Evolutionary conservation across 2,888 invertebrate genomes (phyloP), one percentile per base, ranked within the genome.

Genomic region (Caenorhabditis afra): DNA sequence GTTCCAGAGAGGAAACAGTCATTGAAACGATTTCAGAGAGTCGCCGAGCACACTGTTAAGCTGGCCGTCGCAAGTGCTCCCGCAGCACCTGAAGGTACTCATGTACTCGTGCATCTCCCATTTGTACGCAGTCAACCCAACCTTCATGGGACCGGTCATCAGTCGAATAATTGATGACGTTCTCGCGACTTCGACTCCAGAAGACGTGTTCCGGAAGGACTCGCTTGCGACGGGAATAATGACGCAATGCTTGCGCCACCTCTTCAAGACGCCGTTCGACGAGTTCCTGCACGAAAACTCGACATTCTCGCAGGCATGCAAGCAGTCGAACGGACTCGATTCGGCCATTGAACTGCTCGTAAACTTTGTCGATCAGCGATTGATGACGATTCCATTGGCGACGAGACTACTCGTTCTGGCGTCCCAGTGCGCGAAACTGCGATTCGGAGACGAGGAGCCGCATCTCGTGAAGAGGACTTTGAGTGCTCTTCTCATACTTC

Each of bases 191-290:
- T 74, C 81, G 1, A 70, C 77, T 4, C 44, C 77, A 11, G 79
- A 81, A 75, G 79, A 70, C 53, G 75, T 81, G 22, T 76, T 83
- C 18, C 79, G 83, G 18, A 81, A 81, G 44, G 83, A 83, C 41
- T 83, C 83, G 2, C 45, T 83, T 10, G 81, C 79, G 12, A 83
- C 83, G 3, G 76, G 75, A 29, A 59, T 83, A 20, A 61, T 83
- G 2, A 77, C 81, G 4, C 83, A 83, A 62, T 68, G 68, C 23
- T 65, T 83, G 3, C 70, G 81, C 11, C 67, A 75, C 41, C 35
- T 75, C 1, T 73, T 79, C 65, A 79, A 79, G 45, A 75, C 79
- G 0, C 70, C 67, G 12, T 73, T 79, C 45, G 79, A 79, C 39
- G 75, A 79, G 23, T 79, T 75, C 45, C 66, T 79, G 5, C 70